A percentile compares a stretch with the other conserved stretches of the same genome.
These are phyloP conservation scores for Condylostylus longicornis DNA, from an alignment of 1,140 invertebrate genomes.

Conservation along the genomic window DNA sequence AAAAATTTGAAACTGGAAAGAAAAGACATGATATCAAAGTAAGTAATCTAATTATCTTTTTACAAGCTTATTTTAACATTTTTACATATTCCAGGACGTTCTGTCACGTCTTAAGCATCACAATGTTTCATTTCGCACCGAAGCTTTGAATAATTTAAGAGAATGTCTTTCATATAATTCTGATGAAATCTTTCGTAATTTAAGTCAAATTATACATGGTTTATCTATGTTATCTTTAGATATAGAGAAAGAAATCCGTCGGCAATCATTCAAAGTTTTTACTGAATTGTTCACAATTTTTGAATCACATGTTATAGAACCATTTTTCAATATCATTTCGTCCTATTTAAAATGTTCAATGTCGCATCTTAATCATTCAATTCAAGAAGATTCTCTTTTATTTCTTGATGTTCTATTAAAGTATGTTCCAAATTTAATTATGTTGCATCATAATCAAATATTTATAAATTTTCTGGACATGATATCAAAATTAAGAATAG, in stretches of 20 bases:
- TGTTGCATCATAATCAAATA: constrained; percentile 47
- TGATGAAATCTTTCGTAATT: constrained; percentile 40
- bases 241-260: constrained; percentile 51
- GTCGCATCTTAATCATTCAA: constrained; percentile 63
- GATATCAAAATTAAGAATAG: constrained; percentile 51
- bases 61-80: constrained; percentile 1
- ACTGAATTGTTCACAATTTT: constrained; percentile 44
- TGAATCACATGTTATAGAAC: constrained; percentile 34
- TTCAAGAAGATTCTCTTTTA: constrained; percentile 66
- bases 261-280: constrained; percentile 50
- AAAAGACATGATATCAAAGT: constrained; percentile 59
- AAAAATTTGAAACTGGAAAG: constrained; percentile 41
- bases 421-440: constrained; percentile 43
- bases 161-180: constrained; percentile 45
- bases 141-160: constrained; percentile 53
- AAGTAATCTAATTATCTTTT: constrained; percentile 17
- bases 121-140: constrained; percentile 50
- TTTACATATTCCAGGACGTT: constrained; percentile 42
- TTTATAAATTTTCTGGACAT: constrained; percentile 63
- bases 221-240: constrained; percentile 54
- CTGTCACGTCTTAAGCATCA: constrained; percentile 61
- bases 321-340: constrained; percentile 57
- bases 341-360: constrained; percentile 71
- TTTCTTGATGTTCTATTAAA: constrained; percentile 56
- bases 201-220: constrained; percentile 50